These are phyloP conservation scores for Sinocyclocheilus anshuiensis DNA, from an alignment of 2,113 vertebrate species.

Conservation along the genomic window DNA sequence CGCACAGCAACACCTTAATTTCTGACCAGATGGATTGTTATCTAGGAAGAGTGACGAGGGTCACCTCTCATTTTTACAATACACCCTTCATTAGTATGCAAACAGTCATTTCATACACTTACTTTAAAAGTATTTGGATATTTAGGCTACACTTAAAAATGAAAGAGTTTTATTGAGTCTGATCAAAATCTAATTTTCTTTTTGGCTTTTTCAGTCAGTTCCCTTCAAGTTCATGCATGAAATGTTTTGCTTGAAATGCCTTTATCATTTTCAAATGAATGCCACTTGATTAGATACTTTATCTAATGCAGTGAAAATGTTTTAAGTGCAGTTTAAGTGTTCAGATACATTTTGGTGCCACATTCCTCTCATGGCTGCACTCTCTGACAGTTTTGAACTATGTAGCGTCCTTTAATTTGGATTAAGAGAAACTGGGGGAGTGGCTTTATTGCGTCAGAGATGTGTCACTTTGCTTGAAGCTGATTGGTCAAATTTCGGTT, in stretches of 20 bases:
- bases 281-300: background rate
- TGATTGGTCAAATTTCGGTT: too few relatives aligned
- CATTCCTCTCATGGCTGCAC: background rate
- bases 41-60: background rate
- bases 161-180: background rate
- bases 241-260: background rate
- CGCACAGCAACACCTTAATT: conserved; percentile 12
- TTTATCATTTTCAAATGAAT: background rate
- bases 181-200: background rate
- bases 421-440: too few relatives aligned
- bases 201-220: too few relatives aligned
- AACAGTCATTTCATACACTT: background rate
- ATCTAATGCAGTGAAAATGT: background rate
- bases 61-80: background rate
- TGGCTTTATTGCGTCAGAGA: too few relatives aligned
- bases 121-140: background rate
- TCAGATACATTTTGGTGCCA: background rate
- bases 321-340: background rate
- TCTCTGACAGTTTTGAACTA: background rate
- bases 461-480: too few relatives aligned
- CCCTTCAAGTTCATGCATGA: background rate
- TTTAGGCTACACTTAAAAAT: background rate
- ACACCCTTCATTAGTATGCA: background rate
- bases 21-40: conserved; percentile 10
- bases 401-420: too few relatives aligned